Evolutionary conservation across 1,140 invertebrate species (phyloP).

Genomic region (Magallana gigas): DNA sequence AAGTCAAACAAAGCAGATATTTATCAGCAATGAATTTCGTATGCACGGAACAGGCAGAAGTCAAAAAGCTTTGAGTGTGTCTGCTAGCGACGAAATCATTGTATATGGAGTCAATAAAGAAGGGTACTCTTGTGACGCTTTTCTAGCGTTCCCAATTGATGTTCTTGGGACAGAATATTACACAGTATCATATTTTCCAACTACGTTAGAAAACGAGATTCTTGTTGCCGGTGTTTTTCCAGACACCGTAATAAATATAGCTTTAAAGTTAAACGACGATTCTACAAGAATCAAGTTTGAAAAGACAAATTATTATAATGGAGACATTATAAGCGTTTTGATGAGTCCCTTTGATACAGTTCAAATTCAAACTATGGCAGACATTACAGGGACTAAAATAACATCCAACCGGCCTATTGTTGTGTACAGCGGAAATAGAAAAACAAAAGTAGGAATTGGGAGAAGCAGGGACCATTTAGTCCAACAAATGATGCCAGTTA

Average conservation of each 20-base stretch:
- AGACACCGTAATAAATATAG: slow-evolving; percentile 50
- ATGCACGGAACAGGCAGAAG: slow-evolving; percentile 42
- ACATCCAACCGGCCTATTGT: slow-evolving; percentile 57
- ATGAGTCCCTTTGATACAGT: slow-evolving; percentile 62
- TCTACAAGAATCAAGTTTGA: slow-evolving; percentile 43
- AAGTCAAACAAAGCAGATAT: slow-evolving; percentile 50
- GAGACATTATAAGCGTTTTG: slow-evolving; percentile 49
- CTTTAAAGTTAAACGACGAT: neutral
- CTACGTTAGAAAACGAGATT: slow-evolving; percentile 47
- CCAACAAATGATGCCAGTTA: slow-evolving; percentile 64
- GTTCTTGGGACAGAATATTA: slow-evolving; percentile 70
- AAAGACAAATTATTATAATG: slow-evolving; percentile 53
- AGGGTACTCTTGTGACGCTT: slow-evolving; percentile 64
- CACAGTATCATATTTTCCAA: slow-evolving; percentile 60
- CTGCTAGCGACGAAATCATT: slow-evolving; percentile 58
- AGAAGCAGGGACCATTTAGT: slow-evolving; percentile 65
- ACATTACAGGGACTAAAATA: slow-evolving; percentile 67
- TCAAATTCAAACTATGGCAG: slow-evolving; percentile 54
- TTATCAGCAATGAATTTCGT: slow-evolving; percentile 43
- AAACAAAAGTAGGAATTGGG: slow-evolving; percentile 48
- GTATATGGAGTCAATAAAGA: slow-evolving; percentile 67
- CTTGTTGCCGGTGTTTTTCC: slow-evolving; percentile 55
- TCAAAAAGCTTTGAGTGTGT: slow-evolving; percentile 54
- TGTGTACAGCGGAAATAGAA: slow-evolving; percentile 64
- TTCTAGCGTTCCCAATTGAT: slow-evolving; percentile 67